Evolutionary conservation across 2,888 invertebrate species (phyloP), one percentile per base, ranked within the genome.

Genomic region (Cyclophora punctaria): DNA sequence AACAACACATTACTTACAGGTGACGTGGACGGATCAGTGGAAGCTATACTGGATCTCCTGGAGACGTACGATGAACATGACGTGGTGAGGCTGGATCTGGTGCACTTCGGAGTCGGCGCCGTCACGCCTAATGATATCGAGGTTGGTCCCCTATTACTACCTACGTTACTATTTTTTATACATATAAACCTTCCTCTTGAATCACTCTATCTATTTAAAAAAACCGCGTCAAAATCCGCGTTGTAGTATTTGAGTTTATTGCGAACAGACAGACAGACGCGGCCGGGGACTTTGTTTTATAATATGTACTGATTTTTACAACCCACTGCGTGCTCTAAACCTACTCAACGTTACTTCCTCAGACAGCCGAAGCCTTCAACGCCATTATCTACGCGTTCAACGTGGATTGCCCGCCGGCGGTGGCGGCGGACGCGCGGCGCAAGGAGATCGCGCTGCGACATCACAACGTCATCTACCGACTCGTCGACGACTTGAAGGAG

Each of bases 21-120:
- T 34, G 99, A 99, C 83, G 98, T 99, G 2, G 95, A 96, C 78
- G 99, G 99, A 0, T 97, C 98, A 0, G 93, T 98, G 44, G 99
- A 99, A 78, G 98, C 99, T 0, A 95, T 99, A 58, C 79, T 98
- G 56, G 96, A 98, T 75, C 94, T 96, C 5, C 75, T 99, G 49
- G 95, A 95, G 60, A 95, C 96, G 0, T 99, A 98, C 70, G 90
- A 94, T 61, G 91, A 90, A n/a, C 88, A 91, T 48, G 89, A 91
- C 3, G 80, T 79, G 4, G 98, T 98, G 66, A 90, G 91, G 45
- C 85, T 99, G 7, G 94, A 96, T 66, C 79, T 99, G 3, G 92
- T 99, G 41, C 95, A 96, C 77, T 97, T 94, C 74, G 98, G 95
- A 0, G 95, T 99, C 2, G 99, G 99, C 0, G 90, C 93, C 45